Percentiles rank a stretch among this genome's conserved stretches.
These are phyloP conservation scores for Eristalinus sepulchralis DNA, from an alignment of 2,888 invertebrate species.

Conservation along the genomic window DNA sequence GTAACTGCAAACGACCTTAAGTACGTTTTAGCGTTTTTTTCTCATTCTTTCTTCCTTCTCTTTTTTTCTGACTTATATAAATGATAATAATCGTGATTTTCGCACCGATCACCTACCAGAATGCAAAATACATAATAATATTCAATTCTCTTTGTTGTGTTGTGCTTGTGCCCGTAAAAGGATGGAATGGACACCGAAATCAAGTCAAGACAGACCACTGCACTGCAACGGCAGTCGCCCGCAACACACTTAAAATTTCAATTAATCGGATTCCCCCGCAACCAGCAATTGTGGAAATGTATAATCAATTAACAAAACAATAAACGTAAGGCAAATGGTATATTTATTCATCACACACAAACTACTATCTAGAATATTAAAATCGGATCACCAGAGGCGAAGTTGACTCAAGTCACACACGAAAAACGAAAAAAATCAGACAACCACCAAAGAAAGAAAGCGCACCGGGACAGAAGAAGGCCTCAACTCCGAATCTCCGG, in stretches of 20 bases:
- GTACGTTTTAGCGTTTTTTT: conserved; percentile 24
- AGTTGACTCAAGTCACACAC: neutral
- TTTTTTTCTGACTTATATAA: neutral
- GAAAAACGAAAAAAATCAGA: conserved; percentile 10
- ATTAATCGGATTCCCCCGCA: conserved; percentile 57
- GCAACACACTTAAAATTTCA: conserved; percentile 65
- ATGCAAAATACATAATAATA: conserved; percentile 57
- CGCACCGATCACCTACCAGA: conserved; percentile 62
- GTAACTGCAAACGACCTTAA: conserved; percentile 62
- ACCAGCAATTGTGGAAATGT: conserved; percentile 58
- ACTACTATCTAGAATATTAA: conserved; percentile 81
- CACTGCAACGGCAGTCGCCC: conserved; percentile 37
- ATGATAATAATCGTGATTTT: conserved; percentile 62
- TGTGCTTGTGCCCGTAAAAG: conserved; percentile 43
- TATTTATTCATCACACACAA: conserved; percentile 71
- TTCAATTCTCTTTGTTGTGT: neutral
- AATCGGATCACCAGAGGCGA: conserved; percentile 79
- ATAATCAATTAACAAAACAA: conserved; percentile 79
- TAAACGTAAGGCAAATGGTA: conserved; percentile 75
- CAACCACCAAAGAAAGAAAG: conserved; percentile 34
- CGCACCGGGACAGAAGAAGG: conserved; percentile 26
- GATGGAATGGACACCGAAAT: conserved; percentile 29
- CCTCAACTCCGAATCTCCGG: conserved; percentile 58
- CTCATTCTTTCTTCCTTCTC: neutral
- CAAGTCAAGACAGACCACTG: conserved; percentile 30